Base-by-base conservation (phyloP, 1,140 invertebrate genomes). In the Apolygus lucorum region DNA sequence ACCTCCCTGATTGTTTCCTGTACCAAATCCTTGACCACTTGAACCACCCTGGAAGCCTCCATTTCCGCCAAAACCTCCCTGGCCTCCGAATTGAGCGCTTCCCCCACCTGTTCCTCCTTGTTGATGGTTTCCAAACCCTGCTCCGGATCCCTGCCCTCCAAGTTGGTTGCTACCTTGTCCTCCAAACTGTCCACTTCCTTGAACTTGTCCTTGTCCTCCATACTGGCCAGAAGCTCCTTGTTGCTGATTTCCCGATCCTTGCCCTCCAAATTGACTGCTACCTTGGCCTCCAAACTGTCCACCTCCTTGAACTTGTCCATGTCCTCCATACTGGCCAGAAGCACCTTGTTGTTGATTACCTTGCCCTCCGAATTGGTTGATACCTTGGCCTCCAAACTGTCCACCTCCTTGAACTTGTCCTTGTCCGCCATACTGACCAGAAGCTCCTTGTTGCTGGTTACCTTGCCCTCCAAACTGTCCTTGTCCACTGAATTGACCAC, bases 371-470 rank as follows among this genome's bases (percentile, higher is more conserved):
- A 11, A 59, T 17, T 24, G 13, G 4, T 21, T 24, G 8, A 11
- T 8, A 13, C 54, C 54, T 59, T 59, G 54, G 22, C 4, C 22
- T n/a, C 64, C 64, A 29, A 25, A n/a, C 27, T 67, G 64, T 25
- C 27, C 34, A 1, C 64, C 64, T 2, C 34, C 28, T 42, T 67
- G 64, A 11, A 59, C 22, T 59, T 59, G 52, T 2, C 52, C 52
- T 59, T 59, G 52, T 59, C 26, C 21, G 13, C 52, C 52, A 59
- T 59, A 59, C 13, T 59, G 52, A 0, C 52, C 52, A 59, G 52
- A 24, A 17, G 26, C 2, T 4, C 34, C 34, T 8, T 42, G 17
- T 42, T 42, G 34, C 17, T 17, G 4, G n/a, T n/a, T n/a, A n/a
- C n/a, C n/a, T n/a, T n/a, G 52, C 22, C 26, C 26, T 59, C 2